phyloP scores from a whole-genome alignment of 2,888 invertebrate species.

The Stratiomys singularior region DNA sequence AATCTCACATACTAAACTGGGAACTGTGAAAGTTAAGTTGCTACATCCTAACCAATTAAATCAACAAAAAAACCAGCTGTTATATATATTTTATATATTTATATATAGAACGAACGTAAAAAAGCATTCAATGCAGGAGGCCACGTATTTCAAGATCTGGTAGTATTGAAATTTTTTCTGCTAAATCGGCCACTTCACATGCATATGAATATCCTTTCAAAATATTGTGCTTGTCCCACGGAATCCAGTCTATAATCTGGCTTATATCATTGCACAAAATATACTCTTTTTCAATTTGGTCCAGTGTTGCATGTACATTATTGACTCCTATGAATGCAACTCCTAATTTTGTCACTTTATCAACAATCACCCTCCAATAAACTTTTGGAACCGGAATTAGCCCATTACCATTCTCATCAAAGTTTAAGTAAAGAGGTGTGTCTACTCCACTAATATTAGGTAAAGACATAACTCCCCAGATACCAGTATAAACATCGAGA shows the following conservation, averaged over 20 bases:
- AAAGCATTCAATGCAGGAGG: too few species aligned
- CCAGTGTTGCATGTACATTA: conserved; percentile 60
- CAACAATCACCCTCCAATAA: conserved; percentile 66
- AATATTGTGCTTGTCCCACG: conserved; percentile 55
- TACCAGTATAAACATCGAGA: conserved; percentile 62
- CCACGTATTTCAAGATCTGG: conserved; percentile 26
- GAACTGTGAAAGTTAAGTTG: too few species aligned
- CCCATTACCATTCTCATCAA: conserved; percentile 53
- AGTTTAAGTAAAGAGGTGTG: conserved; percentile 56
- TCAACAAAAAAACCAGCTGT: too few species aligned
- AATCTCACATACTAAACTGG: too few species aligned
- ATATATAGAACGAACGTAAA: too few species aligned
- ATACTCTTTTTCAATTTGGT: conserved; percentile 52
- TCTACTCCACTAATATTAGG: conserved; percentile 57
- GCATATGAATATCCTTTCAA: conserved; percentile 61
- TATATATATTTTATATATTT: too few species aligned
- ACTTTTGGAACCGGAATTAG: conserved; percentile 60
- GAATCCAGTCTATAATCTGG: conserved; percentile 57
- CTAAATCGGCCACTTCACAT: conserved; percentile 60
- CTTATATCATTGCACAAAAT: conserved; percentile 59
- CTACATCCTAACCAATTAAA: too few species aligned
- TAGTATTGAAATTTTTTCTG: conserved; percentile 8
- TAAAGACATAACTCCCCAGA: conserved; percentile 60
- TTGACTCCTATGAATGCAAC: conserved; percentile 65
- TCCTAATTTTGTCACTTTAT: conserved; percentile 58